Percentiles rank a stretch among this genome's conserved stretches.
Conservation (phyloP, 2,113 vertebrate genomes). For the Trochalopteron elliotii region DNA sequence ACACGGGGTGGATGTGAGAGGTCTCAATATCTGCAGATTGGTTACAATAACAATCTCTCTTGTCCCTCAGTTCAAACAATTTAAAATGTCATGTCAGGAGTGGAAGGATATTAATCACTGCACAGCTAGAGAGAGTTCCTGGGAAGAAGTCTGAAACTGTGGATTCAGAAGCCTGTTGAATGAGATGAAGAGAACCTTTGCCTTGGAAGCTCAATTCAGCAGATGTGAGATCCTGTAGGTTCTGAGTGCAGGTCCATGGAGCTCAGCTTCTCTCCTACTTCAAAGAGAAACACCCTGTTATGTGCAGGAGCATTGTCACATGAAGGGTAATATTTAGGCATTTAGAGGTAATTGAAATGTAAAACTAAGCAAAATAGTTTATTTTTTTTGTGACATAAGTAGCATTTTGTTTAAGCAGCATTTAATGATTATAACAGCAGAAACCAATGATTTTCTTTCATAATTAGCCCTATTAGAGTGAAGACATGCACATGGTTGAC, state of each 20-base stretch:
- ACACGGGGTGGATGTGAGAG: background rate
- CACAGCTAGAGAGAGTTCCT: background rate
- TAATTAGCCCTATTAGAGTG: background rate
- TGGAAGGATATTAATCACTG: conserved; percentile 30
- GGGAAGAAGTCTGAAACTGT: background rate
- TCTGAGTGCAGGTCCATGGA: background rate
- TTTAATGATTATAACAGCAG: conserved; percentile 18
- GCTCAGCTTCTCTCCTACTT: background rate
- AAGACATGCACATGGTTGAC: background rate
- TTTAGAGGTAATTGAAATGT: background rate
- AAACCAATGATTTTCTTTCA: background rate
- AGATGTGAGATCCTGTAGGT: background rate
- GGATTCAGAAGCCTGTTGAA: background rate
- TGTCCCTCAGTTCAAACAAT: conserved; percentile 39
- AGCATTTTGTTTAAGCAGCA: background rate
- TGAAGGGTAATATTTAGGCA: background rate
- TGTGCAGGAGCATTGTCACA: background rate
- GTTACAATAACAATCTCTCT: conserved; percentile 24
- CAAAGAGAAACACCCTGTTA: background rate
- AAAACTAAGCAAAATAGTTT: background rate
- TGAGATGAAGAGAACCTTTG: background rate
- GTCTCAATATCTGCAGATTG: conserved; percentile 18
- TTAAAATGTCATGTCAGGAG: conserved; percentile 35
- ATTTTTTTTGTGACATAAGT: background rate
- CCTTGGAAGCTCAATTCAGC: background rate